These are phyloP conservation scores for Neodiprion fabricii DNA, from an alignment of 1,140 invertebrate species.

Conservation along the genomic window DNA sequence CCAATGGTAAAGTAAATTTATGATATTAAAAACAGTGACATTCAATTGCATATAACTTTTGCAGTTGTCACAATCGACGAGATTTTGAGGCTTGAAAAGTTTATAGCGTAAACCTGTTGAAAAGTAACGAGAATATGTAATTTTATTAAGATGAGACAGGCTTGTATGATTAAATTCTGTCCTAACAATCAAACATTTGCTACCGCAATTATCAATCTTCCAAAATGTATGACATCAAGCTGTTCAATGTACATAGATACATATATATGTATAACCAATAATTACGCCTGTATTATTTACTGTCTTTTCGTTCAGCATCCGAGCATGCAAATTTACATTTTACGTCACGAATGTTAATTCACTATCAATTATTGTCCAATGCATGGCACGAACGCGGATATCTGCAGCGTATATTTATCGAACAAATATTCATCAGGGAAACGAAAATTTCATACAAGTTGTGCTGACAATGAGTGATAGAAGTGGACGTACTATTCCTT, in stretches of 20 bases:
- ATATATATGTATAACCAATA: not conserved
- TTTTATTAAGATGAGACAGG: no score
- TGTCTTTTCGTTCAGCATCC: not conserved
- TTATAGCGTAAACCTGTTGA: no score
- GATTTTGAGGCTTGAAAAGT: no score
- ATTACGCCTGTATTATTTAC: not conserved
- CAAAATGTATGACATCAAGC: not conserved
- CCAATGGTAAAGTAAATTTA: no score
- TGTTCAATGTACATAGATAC: not conserved
- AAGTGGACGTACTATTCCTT: not conserved
- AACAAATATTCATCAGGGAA: not conserved
- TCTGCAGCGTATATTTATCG: not conserved
- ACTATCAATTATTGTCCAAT: not conserved
- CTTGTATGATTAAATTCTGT: no score
- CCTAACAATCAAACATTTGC: not conserved
- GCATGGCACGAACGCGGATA: not conserved
- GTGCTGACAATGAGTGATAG: not conserved
- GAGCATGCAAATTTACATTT: constrained; percentile 1
- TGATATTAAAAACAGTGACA: no score
- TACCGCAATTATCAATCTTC: not conserved
- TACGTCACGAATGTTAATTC: constrained; percentile 1
- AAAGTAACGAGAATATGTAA: no score
- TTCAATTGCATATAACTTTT: no score
- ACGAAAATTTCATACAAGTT: not conserved
- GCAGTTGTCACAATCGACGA: no score